Evolutionary conservation across 2,797 vertebrate species (phyloP), one percentile per base, ranked within the genome.

Genomic region (Fundulus diaphanus): DNA sequence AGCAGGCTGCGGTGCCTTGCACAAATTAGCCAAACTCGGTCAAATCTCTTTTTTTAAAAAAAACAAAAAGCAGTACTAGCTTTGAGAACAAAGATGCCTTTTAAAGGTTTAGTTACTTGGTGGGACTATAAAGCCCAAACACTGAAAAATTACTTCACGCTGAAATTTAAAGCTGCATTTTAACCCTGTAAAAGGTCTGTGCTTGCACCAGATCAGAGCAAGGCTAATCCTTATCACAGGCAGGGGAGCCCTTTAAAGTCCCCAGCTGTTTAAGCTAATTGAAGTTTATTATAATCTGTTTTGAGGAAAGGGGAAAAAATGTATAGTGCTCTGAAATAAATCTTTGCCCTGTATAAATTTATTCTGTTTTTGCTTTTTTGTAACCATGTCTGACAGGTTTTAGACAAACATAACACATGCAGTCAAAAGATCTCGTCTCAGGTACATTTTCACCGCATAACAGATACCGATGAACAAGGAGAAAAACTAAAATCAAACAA

Each of bases 31-130:
- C 61, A 63, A 68, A 65, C 7, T 3, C 20, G 8, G 7, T 79
- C 20, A 72, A 78, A 77, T 52, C 24, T 18, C 31, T 74, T 70
- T 27, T 61, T 54, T 7, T 20, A 49, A 49, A 56, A 56, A 29
- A 57, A 31, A 40, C 3, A 40, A 40, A 40, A 40, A 40, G 13
- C 9, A 44, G 5, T 11, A 37, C 20, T 74, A 35, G 54, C 33
- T 42, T 27, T n/a, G 31, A 76, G 73, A 83, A 89, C 33, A 90
- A 87, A 87, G 83, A 59, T 59, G 61, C 49, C 78, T 85, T 87
- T 92, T 81, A 85, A 72, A 83, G 77, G 73, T 80, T 73, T 29
- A 31, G 65, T 76, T 63, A 54, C 15, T 35, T 42, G 16, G 49
- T 74, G 63, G 87, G 24, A 74, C 63, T 48, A 85, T 67, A 76